Conservation (phyloP, 2,113 vertebrate genomes). For the Phodopus roborovskii region DNA sequence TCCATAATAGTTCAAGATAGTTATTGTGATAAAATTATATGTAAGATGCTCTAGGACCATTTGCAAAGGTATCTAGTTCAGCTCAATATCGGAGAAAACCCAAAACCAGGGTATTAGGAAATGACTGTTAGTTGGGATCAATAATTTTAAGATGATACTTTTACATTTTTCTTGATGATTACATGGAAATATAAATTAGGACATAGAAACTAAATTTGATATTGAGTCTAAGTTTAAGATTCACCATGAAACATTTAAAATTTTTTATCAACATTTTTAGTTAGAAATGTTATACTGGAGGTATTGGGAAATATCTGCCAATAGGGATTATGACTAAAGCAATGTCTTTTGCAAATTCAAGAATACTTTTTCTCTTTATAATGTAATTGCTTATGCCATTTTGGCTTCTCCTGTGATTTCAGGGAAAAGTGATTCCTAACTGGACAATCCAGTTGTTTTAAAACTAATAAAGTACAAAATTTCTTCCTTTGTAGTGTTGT, state of each 20-base stretch:
- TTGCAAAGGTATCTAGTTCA: not conserved
- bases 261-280: slow-evolving; percentile 7
- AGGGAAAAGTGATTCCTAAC: slow-evolving; percentile 52
- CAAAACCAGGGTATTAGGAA: not conserved
- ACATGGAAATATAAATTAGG: not conserved
- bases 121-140: not conserved
- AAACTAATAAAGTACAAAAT: slow-evolving; percentile 32
- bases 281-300: not conserved
- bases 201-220: slow-evolving; percentile 11
- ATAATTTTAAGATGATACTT: not conserved
- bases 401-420: slow-evolving; percentile 22
- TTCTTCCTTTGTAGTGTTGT: not conserved
- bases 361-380: not conserved
- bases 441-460: not conserved
- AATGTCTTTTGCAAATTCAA: not conserved
- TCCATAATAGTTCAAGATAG: not conserved
- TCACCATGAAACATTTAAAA: slow-evolving; percentile 10
- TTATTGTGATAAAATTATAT: not conserved
- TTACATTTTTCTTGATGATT: not conserved
- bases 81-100: not conserved
- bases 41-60: not conserved
- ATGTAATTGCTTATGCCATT: not conserved
- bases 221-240: not conserved
- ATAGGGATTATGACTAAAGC: not conserved
- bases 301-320: not conserved